Conservation (phyloP, 2,888 invertebrate species). For the Agapetus fuscipes region DNA sequence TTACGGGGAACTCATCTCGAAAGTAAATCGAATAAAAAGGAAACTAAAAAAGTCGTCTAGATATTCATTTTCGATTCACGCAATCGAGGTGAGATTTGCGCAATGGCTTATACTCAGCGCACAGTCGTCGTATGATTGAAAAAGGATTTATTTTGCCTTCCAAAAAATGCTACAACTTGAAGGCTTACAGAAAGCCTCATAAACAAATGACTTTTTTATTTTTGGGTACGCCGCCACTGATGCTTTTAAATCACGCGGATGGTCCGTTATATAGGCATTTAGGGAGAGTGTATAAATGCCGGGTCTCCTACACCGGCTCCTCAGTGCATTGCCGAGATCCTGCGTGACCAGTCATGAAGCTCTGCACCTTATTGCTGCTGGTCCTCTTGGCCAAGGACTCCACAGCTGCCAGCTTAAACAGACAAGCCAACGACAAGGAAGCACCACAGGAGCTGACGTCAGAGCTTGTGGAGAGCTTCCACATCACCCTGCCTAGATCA, state of each 20-base stretch:
- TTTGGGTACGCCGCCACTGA: conserved; percentile 1
- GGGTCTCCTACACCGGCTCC: conserved; percentile 1
- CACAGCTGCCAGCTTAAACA: conserved; percentile 32
- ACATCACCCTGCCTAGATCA: conserved; percentile 7
- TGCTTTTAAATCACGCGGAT: conserved; percentile 10
- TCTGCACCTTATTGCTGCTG: conserved; percentile 31
- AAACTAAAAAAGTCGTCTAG: no score
- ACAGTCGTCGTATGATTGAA: no score
- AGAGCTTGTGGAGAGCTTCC: conserved; percentile 12
- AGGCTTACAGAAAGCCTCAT: no score
- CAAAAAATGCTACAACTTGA: no score
- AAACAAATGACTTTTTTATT: no score
- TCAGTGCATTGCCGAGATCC: conserved; percentile 11
- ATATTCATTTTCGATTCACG: no score
- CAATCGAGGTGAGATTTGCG: no score
- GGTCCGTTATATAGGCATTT: conserved; percentile 18
- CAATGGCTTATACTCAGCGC: no score
- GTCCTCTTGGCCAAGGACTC: conserved; percentile 30
- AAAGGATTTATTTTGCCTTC: no score
- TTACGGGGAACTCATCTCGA: no score
- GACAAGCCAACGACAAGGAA: conserved; percentile 12
- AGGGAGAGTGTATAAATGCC: conserved; percentile 17
- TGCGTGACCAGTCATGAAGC: conserved; percentile 30
- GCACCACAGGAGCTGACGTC: conserved; percentile 6
- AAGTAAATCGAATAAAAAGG: no score